A percentile compares a stretch with the other conserved stretches of the same genome.
Conservation (phyloP, 2,888 invertebrate species). For the Ischnus inquisitorius region DNA sequence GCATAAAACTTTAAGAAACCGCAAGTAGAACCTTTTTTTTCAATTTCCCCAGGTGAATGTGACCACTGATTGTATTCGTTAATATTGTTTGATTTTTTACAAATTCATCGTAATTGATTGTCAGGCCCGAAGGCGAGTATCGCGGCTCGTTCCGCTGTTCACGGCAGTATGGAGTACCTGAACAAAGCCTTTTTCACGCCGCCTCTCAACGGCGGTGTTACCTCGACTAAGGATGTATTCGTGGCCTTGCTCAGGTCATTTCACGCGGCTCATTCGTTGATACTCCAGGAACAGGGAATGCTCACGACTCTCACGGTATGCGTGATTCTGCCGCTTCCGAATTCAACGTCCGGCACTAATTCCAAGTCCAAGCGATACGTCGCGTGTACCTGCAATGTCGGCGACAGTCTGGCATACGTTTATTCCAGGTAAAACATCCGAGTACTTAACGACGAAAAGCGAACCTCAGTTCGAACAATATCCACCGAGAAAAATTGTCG, state of each 20-base stretch:
- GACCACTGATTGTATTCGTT: too few species aligned
- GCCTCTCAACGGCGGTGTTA: constrained; percentile 82
- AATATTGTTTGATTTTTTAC: too few species aligned
- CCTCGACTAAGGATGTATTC: constrained; percentile 91
- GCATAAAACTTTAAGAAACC: too few species aligned
- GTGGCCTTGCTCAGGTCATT: constrained; percentile 92
- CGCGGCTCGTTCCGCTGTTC: constrained; percentile 94
- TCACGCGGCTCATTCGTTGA: constrained; percentile 94
- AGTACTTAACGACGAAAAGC: neutral
- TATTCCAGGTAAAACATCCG: constrained; percentile 89
- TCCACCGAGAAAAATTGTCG: neutral
- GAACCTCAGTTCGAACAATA: neutral
- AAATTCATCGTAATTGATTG: constrained; percentile 60
- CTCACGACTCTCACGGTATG: constrained; percentile 94
- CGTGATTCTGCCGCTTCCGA: constrained; percentile 89
- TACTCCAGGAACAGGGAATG: constrained; percentile 93
- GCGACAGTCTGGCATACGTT: constrained; percentile 95
- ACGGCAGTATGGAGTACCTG: constrained; percentile 93
- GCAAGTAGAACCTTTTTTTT: too few species aligned
- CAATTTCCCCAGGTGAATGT: too few species aligned
- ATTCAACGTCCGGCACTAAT: constrained; percentile 72
- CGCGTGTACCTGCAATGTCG: constrained; percentile 95
- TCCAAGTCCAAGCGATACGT: constrained; percentile 87
- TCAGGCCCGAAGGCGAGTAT: constrained; percentile 91
- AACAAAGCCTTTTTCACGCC: constrained; percentile 89